Evolutionary conservation across 2,888 invertebrate species (phyloP).

Genomic region (Anorthoa munda): DNA sequence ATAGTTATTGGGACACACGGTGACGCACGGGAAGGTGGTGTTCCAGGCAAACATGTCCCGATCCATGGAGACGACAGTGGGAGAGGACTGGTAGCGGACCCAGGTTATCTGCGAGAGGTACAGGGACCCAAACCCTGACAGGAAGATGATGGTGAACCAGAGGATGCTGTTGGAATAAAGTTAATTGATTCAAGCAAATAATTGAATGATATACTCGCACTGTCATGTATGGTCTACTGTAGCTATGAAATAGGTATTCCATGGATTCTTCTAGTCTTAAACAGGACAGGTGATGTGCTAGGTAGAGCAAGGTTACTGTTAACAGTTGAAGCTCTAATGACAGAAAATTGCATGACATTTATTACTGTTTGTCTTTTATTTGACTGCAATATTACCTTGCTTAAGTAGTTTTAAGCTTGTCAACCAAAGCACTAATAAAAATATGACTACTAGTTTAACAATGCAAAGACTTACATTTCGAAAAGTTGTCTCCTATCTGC

Average conservation of each 20-base stretch:
- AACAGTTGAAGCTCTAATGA: too few species aligned
- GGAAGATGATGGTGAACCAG: conserved; percentile 90
- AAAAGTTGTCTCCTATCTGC: conserved; percentile 83
- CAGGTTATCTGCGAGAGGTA: conserved; percentile 92
- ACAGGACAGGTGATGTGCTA: too few species aligned
- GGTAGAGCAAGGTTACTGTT: too few species aligned
- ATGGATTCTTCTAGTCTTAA: not conserved
- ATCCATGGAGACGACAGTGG: conserved; percentile 94
- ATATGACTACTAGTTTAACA: not conserved
- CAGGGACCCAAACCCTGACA: conserved; percentile 90
- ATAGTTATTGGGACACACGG: conserved; percentile 92
- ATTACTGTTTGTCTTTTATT: not conserved
- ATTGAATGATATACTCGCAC: not conserved
- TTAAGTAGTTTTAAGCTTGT: not conserved
- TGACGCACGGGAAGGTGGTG: conserved; percentile 93
- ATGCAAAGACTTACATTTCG: conserved; percentile 83
- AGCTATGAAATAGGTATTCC: too few species aligned
- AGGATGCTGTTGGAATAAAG: conserved; percentile 87
- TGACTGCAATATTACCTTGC: too few species aligned
- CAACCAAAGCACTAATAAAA: not conserved
- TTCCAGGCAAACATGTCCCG: conserved; percentile 94
- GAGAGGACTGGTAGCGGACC: conserved; percentile 93
- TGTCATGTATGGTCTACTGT: not conserved
- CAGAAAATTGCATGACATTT: not conserved
- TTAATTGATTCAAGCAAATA: not conserved